A percentile compares a stretch with the other conserved stretches of the same genome.
phyloP scores from a whole-genome alignment of 2,113 vertebrate genomes.

The Eulemur rufifrons region DNA sequence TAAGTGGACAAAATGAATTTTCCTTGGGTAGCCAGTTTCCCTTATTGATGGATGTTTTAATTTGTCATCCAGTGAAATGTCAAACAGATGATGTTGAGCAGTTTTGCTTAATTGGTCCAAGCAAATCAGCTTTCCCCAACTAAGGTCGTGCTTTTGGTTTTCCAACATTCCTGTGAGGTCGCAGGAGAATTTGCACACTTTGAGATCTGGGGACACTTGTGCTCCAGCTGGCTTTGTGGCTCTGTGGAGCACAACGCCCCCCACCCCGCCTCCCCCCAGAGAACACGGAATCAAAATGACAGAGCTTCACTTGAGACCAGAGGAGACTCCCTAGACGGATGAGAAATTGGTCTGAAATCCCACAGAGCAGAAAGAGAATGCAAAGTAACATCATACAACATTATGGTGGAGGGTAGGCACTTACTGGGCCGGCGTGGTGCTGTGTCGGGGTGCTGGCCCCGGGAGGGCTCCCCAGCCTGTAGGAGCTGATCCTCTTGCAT shows the following conservation, averaged over 20 bases:
- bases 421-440: not conserved
- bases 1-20: not conserved
- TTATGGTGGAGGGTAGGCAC: not conserved
- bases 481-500: too few species aligned
- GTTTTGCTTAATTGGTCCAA: not conserved
- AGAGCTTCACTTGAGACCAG: not conserved
- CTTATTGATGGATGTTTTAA: not conserved
- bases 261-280: not conserved
- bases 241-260: not conserved
- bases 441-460: not conserved
- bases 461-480: accelerated
- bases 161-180: not conserved
- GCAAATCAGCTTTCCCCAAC: not conserved
- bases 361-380: not conserved
- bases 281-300: not conserved
- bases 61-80: not conserved
- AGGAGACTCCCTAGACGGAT: not conserved
- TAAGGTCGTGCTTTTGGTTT: not conserved
- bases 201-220: not conserved
- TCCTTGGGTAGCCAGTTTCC: not conserved
- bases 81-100: not conserved
- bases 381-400: accelerated
- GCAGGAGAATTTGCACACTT: not conserved
- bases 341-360: not conserved
- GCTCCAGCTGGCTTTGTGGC: not conserved